phyloP scores from a whole-genome alignment of 2,113 vertebrate species.

The Ciconia stormi region DNA sequence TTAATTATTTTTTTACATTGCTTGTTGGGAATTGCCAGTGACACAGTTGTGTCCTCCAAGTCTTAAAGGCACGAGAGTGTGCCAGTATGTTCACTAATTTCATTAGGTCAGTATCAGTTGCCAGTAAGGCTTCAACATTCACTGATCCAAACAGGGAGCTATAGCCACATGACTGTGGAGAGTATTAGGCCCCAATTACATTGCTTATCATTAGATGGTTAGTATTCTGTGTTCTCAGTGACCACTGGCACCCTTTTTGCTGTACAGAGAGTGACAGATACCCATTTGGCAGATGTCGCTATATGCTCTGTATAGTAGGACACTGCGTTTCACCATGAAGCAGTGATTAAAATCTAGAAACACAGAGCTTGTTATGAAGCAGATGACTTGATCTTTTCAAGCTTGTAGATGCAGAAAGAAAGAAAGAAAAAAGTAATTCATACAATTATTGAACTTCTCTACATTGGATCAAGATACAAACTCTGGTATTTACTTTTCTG shows the following conservation, averaged over 20 bases:
- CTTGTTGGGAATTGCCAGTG: not conserved
- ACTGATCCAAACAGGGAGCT: not conserved
- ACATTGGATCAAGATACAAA: not conserved
- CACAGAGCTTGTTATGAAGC: not conserved
- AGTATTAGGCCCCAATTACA: fast-evolving
- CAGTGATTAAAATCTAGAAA: not conserved
- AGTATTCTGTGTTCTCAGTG: not conserved
- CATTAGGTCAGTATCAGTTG: not conserved
- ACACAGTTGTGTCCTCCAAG: not conserved
- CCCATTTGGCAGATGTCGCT: not conserved
- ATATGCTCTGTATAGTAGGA: not conserved
- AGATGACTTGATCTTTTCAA: not conserved
- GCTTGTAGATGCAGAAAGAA: not conserved
- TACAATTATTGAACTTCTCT: constrained; percentile 29
- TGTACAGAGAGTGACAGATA: not conserved
- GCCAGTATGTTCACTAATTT: not conserved
- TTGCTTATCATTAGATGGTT: fast-evolving
- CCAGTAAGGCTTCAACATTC: not conserved
- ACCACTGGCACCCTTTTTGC: not conserved
- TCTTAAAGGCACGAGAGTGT: not conserved
- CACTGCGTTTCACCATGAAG: fast-evolving
- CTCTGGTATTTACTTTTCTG: constrained; percentile 59
- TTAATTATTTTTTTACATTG: not conserved
- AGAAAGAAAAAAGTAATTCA: not conserved
- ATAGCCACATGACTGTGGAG: not conserved